These are phyloP conservation scores for Limosa lapponica DNA, from an alignment of 2,797 vertebrate species.

Conservation along the genomic window DNA sequence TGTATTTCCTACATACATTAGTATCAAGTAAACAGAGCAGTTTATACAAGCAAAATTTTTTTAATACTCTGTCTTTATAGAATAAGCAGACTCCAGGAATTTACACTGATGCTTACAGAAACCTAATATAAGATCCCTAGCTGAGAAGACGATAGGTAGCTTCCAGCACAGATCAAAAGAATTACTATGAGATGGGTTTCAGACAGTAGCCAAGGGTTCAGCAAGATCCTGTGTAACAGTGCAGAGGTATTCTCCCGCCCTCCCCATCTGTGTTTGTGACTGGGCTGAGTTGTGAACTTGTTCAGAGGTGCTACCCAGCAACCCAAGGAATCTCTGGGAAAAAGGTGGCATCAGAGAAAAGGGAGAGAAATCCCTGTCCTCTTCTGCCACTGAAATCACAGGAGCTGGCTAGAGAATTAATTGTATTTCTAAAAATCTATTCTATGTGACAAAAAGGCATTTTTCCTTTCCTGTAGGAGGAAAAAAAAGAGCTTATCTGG, in stretches of 20 bases:
- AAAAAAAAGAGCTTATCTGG: fast-evolving
- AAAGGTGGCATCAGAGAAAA: background rate
- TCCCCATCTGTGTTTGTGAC: background rate
- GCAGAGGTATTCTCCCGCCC: background rate
- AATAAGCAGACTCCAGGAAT: background rate
- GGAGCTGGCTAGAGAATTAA: background rate
- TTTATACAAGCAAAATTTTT: background rate
- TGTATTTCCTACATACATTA: background rate
- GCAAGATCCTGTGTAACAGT: background rate
- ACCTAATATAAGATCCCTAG: background rate
- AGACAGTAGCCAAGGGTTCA: background rate
- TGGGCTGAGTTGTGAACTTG: background rate
- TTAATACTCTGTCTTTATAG: background rate
- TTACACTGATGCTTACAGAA: background rate
- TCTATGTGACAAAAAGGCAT: background rate
- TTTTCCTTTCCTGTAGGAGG: background rate
- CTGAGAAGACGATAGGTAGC: background rate
- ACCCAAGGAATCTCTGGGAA: background rate
- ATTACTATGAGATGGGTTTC: background rate
- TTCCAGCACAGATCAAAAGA: background rate
- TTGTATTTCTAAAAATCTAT: background rate
- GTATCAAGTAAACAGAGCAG: background rate
- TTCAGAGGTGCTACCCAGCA: background rate
- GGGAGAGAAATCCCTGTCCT: background rate
- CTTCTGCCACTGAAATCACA: background rate